Base-by-base conservation (phyloP, 2,113 vertebrate species). In the Elaphurus davidianus region DNA sequence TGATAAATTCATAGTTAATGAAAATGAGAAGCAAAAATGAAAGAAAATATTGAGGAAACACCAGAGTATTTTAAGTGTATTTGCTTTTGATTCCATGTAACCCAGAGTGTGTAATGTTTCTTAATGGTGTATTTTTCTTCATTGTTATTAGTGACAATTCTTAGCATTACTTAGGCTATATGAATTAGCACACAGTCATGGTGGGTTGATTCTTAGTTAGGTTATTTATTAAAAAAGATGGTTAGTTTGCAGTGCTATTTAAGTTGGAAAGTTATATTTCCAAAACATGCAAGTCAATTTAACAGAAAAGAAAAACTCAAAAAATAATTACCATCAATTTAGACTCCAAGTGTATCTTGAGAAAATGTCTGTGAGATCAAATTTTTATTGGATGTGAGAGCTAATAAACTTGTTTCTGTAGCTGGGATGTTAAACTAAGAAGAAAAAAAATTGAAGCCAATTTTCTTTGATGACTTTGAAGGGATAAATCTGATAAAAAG, bases 1-100 rank as follows among this genome's bases (percentile, higher is more conserved):
- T 28, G 40, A 84, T 78, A 86, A 57, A 81, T 67, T 91, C 14
- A 33, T 64, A 54, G 57, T 87, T 95, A 12, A 85, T 62, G 52
- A 81, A 59, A 93, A 25, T 88, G 19, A 91, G 82, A 67, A 89
- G 79, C 40, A 82, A 82, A 91, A 28, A 67, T 40, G 40, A 47
- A 71, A 30, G 10, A 71, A 76, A 97, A 88, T 40, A 15, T 86
- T 78, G 88, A 55, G 60, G n/a, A 82, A 59, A 4, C 45, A 59
- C 8, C 4, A 30, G 83, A 76, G 17, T 74, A 64, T 79, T 87
- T 67, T 40, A 43, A 45, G 28, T 78, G 0, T 92, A 9, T 96
- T 98, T 97, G 96, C 86, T 98, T 91, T 62, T 60, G 90, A 82
- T 96, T 87, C 52, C n/a, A 57, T 78, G 81, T 97, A 97, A 92